Evolutionary conservation across 2,888 invertebrate genomes (phyloP).

Genomic region (Cephus nigrinus): DNA sequence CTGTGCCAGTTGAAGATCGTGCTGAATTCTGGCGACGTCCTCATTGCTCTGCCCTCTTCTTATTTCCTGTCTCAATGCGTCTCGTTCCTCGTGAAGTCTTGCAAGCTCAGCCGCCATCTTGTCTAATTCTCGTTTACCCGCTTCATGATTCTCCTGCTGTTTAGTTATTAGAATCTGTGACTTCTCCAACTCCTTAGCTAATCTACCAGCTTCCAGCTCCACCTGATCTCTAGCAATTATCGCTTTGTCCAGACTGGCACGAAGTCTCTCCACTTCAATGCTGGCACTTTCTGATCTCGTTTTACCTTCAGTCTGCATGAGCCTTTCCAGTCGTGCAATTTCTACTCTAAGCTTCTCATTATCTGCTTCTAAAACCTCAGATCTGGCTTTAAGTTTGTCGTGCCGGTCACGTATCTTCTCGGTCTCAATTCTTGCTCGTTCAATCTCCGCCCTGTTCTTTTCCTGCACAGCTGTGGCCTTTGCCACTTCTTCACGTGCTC

Average conservation of each 20-base stretch:
- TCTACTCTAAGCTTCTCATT: slow-evolving; percentile 82
- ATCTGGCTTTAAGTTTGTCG: slow-evolving; percentile 82
- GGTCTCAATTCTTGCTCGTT: slow-evolving; percentile 87
- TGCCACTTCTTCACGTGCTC: slow-evolving; percentile 81
- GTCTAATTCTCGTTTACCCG: slow-evolving; percentile 86
- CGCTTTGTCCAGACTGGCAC: slow-evolving; percentile 88
- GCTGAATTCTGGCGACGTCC: slow-evolving; percentile 78
- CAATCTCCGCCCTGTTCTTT: slow-evolving; percentile 83
- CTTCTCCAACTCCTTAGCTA: slow-evolving; percentile 88
- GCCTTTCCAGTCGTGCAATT: slow-evolving; percentile 73
- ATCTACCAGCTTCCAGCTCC: slow-evolving; percentile 85
- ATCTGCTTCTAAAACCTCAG: slow-evolving; percentile 78
- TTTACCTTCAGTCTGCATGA: slow-evolving; percentile 69
- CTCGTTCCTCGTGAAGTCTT: slow-evolving; percentile 84
- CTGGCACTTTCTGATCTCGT: slow-evolving; percentile 67
- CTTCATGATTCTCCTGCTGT: slow-evolving; percentile 85
- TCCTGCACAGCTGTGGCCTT: slow-evolving; percentile 82
- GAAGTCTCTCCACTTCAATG: slow-evolving; percentile 84
- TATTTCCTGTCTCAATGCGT: slow-evolving; percentile 77
- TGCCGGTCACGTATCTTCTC: slow-evolving; percentile 89
- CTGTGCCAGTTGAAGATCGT: slow-evolving; percentile 78
- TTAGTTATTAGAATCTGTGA: slow-evolving; percentile 86
- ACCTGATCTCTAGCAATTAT: slow-evolving; percentile 84
- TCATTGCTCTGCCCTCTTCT: slow-evolving; percentile 77
- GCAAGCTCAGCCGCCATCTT: slow-evolving; percentile 85